Percentiles rank a stretch among this genome's conserved stretches.
phyloP scores from a whole-genome alignment of 2,888 invertebrate genomes.

The Nebria brevicollis region DNA sequence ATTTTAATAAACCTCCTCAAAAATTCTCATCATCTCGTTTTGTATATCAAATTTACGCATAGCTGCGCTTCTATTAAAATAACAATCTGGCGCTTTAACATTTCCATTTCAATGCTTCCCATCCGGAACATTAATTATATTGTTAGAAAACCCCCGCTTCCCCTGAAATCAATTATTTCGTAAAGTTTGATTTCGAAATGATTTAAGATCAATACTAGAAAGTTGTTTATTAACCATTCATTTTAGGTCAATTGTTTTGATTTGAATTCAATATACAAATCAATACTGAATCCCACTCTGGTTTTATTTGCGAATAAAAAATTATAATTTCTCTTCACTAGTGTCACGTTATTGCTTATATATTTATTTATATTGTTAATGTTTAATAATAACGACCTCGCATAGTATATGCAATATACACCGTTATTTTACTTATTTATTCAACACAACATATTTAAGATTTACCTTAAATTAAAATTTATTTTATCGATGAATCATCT shows the following conservation, averaged over 20 bases:
- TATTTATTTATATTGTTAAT: neutral
- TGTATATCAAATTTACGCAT: neutral
- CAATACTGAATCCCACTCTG: neutral
- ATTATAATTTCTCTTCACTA: neutral
- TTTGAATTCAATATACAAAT: neutral
- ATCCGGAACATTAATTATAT: neutral
- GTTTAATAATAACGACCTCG: neutral
- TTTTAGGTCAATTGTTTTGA: neutral
- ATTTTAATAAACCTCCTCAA: neutral
- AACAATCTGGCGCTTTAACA: neutral
- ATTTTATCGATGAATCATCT: too few relatives aligned
- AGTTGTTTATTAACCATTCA: neutral
- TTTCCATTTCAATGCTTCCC: neutral
- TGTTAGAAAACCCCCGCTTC: neutral
- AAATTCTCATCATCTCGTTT: neutral
- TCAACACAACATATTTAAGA: too few relatives aligned
- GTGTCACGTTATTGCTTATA: neutral
- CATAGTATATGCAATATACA: neutral
- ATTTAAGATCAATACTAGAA: neutral
- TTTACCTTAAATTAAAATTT: too few relatives aligned
- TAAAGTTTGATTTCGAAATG: neutral
- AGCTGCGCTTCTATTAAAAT: neutral
- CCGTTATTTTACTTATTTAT: too few relatives aligned
- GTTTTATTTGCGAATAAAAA: neutral
- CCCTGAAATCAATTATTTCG: too few relatives aligned